Conservation (phyloP, 1,140 invertebrate genomes). For the Zaprionus nigranus region DNA sequence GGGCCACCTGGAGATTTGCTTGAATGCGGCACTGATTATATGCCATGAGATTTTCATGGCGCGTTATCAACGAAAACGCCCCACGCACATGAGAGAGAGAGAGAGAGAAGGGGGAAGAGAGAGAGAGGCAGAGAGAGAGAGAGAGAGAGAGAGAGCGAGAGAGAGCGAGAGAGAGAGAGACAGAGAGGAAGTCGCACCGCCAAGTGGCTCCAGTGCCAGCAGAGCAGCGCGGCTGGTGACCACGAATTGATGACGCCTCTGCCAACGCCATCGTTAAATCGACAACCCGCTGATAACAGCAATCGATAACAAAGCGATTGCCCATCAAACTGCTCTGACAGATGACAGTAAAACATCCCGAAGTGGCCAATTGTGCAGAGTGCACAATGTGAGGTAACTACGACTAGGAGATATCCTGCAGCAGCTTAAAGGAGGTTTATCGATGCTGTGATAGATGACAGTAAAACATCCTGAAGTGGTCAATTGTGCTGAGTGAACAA, state of each 20-base stretch:
- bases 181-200: not conserved
- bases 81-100: not conserved
- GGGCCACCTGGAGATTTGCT: constrained; percentile 68
- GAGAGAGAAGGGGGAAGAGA: not conserved
- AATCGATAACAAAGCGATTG: constrained; percentile 34
- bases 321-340: constrained; percentile 14
- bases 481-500: not conserved
- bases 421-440: not conserved
- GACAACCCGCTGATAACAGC: constrained; percentile 16
- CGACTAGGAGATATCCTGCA: not conserved
- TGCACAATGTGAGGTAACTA: not conserved
- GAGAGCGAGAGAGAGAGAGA: not conserved
- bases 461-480: not conserved
- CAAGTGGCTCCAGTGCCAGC: constrained; percentile 8
- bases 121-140: not conserved
- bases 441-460: not conserved
- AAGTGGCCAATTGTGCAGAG: not conserved
- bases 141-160: not conserved
- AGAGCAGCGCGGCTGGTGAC: constrained; percentile 15
- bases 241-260: constrained; percentile 17
- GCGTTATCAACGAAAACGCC: constrained; percentile 50
- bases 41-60: constrained; percentile 68
- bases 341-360: not conserved
- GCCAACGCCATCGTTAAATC: constrained; percentile 5
- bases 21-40: constrained; percentile 79